phyloP scores from a whole-genome alignment of 1,140 invertebrate species.

The Cecropterus lyciades region DNA sequence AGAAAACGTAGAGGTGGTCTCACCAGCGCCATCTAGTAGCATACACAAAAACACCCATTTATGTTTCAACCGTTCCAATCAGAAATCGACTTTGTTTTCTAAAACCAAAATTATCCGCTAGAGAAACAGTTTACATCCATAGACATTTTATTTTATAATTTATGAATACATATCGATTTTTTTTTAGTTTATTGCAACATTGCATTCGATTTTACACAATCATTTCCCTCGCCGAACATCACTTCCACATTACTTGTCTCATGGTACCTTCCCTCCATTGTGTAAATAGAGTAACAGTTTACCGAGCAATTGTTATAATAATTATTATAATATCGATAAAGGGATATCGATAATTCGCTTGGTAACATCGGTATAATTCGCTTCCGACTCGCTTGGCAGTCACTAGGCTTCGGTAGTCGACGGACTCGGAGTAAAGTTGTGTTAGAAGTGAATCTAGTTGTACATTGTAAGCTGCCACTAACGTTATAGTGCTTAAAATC shows the following conservation, averaged over 20 bases:
- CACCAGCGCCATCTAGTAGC: conserved; percentile 20
- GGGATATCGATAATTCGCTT: conserved; percentile 13
- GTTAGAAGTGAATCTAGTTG: conserved; percentile 12
- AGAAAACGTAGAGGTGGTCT: conserved; percentile 19
- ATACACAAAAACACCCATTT: conserved; percentile 10
- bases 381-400: conserved; percentile 26
- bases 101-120: conserved; percentile 7
- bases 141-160: conserved; percentile 12
- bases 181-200: conserved; percentile 27
- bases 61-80: conserved; percentile 7
- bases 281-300: conserved; percentile 42
- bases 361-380: conserved; percentile 12
- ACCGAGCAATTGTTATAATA: conserved; percentile 1
- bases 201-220: conserved; percentile 34
- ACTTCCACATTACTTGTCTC: conserved; percentile 43
- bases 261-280: conserved; percentile 41
- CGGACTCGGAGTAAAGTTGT: background rate
- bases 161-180: background rate
- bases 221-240: conserved; percentile 45
- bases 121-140: conserved; percentile 8
- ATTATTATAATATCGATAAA: background rate
- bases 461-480: conserved; percentile 22
- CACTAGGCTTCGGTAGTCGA: conserved; percentile 18
- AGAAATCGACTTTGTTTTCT: conserved; percentile 8
- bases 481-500: conserved; percentile 23